A percentile compares a stretch with the other conserved stretches of the same genome.
These are phyloP conservation scores for Caenorhabditis japonica DNA, from an alignment of 2,888 invertebrate genomes.

Conservation along the genomic window DNA sequence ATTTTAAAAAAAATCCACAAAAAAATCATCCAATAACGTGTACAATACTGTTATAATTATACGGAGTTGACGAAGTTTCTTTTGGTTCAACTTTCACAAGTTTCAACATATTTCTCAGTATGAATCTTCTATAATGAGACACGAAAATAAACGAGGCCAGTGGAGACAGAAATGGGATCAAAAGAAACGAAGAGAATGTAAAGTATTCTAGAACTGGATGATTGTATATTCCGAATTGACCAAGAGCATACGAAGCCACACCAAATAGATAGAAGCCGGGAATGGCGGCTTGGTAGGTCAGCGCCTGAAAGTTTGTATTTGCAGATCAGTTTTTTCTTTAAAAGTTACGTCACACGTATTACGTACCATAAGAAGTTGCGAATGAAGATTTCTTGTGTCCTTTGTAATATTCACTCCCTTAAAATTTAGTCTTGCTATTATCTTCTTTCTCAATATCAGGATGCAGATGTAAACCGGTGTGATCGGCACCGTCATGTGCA, in stretches of 20 bases:
- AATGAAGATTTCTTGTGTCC: conserved; percentile 20
- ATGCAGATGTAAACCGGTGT: conserved; percentile 26
- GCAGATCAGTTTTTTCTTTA: too few relatives aligned
- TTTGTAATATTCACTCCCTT: conserved; percentile 15
- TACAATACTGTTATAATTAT: too few relatives aligned
- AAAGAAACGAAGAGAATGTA: conserved; percentile 15
- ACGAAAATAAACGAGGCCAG: conserved; percentile 22
- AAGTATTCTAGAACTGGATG: conserved; percentile 22
- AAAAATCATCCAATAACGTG: too few relatives aligned
- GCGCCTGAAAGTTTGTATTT: conserved; percentile 22
- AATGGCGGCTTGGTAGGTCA: conserved; percentile 28
- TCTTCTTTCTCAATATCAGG: conserved; percentile 12
- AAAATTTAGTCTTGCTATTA: conserved; percentile 7
- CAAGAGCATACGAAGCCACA: conserved; percentile 8
- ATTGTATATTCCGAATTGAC: conserved; percentile 22
- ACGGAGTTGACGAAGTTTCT: too few relatives aligned
- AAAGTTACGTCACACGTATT: too few relatives aligned
- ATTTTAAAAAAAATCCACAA: too few relatives aligned
- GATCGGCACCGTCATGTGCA: conserved; percentile 29
- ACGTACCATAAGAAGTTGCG: conserved; percentile 26
- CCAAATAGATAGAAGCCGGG: conserved; percentile 26
- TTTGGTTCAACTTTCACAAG: too few relatives aligned
- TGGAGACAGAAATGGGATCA: conserved; percentile 26
- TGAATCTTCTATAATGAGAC: too few relatives aligned
- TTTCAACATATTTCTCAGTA: too few relatives aligned